Evolutionary conservation across 2,113 vertebrate genomes (phyloP), one percentile per base, ranked within the genome.

Genomic region (human (Homo sapiens)): DNA sequence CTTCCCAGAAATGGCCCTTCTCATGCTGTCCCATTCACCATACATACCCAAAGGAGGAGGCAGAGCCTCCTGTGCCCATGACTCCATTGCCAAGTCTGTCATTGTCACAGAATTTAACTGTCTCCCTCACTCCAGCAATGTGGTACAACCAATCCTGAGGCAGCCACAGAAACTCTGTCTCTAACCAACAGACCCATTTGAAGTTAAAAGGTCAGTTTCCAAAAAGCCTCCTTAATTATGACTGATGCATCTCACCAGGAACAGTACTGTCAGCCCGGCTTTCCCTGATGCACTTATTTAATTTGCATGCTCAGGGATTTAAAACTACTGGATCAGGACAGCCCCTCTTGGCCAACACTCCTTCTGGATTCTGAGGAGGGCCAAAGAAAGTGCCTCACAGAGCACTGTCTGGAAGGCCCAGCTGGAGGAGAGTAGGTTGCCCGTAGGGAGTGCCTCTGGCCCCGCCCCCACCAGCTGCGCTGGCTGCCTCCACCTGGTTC

Each of bases 201-300:
- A 97, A 97, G 96, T 97, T 93, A 96, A 87, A 93, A 97, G 86
- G 30, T 93, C 97, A 97, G 92, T 81, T 98, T 97, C 93, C 88
- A 88, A 92, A 91, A 95, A 96, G 91, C 78, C 80, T 89, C 64
- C 66, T 81, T 96, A 93, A 52, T 87, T 91, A 75, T 9, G 43
- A 82, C 2, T 0, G 59, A 91, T 61, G 55, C n/a, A 81, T 11
- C 79, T 83, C 30, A 52, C 64, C 90, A 75, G 27, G 92, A 87
- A 91, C 94, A 84, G 79, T 94, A 92, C 84, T 61, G 76, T 73
- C 82, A 61, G 91, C 93, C 84, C 14, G 55, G 73, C 35, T 93
- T 92, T 78, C 66, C 72, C 81, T 78, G 93, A 84, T 20, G 76
- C 6, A 35, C 43, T 61, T 27, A 72, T 89, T 55, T 89, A 64